These are phyloP conservation scores for Cyprinodon tularosa DNA, from an alignment of 2,113 vertebrate genomes.

Conservation along the genomic window DNA sequence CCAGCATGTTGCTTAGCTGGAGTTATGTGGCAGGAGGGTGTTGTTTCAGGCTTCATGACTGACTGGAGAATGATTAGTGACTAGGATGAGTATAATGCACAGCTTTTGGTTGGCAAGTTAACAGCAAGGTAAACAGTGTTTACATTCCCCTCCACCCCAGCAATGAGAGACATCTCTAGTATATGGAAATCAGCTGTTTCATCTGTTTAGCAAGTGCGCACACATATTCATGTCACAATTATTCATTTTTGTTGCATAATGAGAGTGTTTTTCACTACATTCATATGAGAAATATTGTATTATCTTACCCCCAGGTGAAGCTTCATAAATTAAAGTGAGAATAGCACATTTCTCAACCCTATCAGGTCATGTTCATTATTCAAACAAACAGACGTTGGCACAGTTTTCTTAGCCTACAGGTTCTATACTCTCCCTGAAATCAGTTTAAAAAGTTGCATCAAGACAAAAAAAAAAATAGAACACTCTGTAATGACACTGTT, in stretches of 20 bases:
- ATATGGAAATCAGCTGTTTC: constrained; percentile 17
- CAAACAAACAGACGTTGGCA: constrained; percentile 65
- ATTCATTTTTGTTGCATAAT: constrained; percentile 47
- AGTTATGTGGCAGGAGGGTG: constrained; percentile 62
- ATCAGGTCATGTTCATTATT: constrained; percentile 73
- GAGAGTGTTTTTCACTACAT: constrained; percentile 35
- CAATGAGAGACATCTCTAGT: constrained; percentile 7
- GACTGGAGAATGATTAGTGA: constrained; percentile 58
- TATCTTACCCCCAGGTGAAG: constrained; percentile 52
- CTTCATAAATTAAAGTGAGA: constrained; percentile 65
- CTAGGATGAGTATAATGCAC: constrained; percentile 39
- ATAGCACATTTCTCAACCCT: constrained; percentile 51
- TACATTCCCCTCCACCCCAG: constrained; percentile 27
- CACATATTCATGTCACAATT: constrained; percentile 39
- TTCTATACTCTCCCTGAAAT: constrained; percentile 52
- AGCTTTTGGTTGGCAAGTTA: constrained; percentile 50
- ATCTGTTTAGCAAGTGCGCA: constrained; percentile 18
- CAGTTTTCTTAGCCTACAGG: constrained; percentile 54
- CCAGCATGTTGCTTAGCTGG: constrained; percentile 42
- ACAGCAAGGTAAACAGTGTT: constrained; percentile 58
- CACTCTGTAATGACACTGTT: constrained; percentile 33
- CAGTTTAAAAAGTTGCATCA: constrained; percentile 51
- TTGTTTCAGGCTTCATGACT: constrained; percentile 52
- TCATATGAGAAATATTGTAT: constrained; percentile 56
- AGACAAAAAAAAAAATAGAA: constrained; percentile 33